Conservation (phyloP, 1,140 invertebrate genomes). For the Coenobita brevimanus region DNA sequence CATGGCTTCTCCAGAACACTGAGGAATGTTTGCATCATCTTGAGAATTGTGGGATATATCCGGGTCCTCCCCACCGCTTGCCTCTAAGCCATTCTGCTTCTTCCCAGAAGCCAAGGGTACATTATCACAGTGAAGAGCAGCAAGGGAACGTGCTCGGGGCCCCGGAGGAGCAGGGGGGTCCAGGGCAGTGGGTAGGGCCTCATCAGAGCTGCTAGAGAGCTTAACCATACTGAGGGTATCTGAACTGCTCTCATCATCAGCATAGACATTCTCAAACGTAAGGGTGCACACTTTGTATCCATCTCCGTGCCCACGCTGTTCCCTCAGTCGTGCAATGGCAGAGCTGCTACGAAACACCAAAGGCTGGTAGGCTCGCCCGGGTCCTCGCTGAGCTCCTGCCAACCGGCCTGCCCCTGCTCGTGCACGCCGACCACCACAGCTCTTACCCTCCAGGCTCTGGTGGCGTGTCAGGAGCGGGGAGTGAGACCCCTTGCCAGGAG, state of each 20-base stretch:
- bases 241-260: conserved; percentile 61
- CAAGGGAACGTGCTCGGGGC: conserved; percentile 34
- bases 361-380: conserved; percentile 55
- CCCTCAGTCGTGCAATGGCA: conserved; percentile 45
- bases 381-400: conserved; percentile 39
- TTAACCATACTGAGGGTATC: conserved; percentile 57
- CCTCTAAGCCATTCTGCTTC: conserved; percentile 8
- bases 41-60: conserved; percentile 70
- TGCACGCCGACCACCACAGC: conserved; percentile 25
- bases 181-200: conserved; percentile 43
- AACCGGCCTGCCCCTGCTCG: conserved; percentile 35
- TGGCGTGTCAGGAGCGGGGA: conserved; percentile 53
- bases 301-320: conserved; percentile 1
- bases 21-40: conserved; percentile 63
- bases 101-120: conserved; percentile 20
- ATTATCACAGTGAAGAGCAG: conserved; percentile 50
- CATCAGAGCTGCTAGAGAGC: conserved; percentile 58
- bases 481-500: conserved; percentile 49
- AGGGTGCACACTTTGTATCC: conserved; percentile 46
- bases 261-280: conserved; percentile 59
- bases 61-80: background rate
- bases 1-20: conserved; percentile 40
- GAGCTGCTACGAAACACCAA: conserved; percentile 64
- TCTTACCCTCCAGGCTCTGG: conserved; percentile 58
- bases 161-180: conserved; percentile 23